Base-by-base conservation (phyloP, 2,797 vertebrate species). In the Chaetophractus vellerosus region DNA sequence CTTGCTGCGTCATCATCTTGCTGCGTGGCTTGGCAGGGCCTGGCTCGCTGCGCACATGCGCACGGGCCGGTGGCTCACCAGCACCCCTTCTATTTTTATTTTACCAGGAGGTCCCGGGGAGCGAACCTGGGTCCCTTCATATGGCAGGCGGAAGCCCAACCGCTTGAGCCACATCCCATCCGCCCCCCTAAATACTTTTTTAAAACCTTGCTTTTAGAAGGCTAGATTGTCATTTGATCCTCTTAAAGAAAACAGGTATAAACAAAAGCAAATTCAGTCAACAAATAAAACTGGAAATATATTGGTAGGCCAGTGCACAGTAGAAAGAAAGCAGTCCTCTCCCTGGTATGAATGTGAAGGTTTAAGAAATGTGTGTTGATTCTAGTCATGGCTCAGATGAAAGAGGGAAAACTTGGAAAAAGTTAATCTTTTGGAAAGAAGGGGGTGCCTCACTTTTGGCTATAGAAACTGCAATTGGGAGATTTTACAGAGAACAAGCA, bases 161-260 rank as follows among this genome's bases (percentile, higher is more conserved):
- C 38, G 6, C 38, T 38, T 38, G 38, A 38, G 38, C 38, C 38
- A 38, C 38, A 38, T 38, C 38, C 38, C n/a, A n/a, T n/a, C n/a
- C n/a, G n/a, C 4, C 38, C 38, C 38, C 63, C 91, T 88, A 76
- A 57, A 36, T 84, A 76, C 21, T 41, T 78, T 69, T 26, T 19
- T 64, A 75, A 61, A 61, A 9, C 28, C 55, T 74, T 63, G 45
- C 57, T 36, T 24, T 68, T 79, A 9, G 61, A 81, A 66, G 19
- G 18, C 33, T 57, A 1, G 45, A 19, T 69, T 31, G 11, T 52
- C 41, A 93, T 12, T 15, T 41, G 28, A 83, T 91, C 6, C 24
- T 82, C 31, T 85, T 93, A 57, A 48, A 78, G 80, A 92, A 95
- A 90, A 6, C 84, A 82, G 38, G 33, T 82, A 64, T 50, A 76